phyloP scores from a whole-genome alignment of 2,113 vertebrate genomes.

The Psettodes erumei region DNA sequence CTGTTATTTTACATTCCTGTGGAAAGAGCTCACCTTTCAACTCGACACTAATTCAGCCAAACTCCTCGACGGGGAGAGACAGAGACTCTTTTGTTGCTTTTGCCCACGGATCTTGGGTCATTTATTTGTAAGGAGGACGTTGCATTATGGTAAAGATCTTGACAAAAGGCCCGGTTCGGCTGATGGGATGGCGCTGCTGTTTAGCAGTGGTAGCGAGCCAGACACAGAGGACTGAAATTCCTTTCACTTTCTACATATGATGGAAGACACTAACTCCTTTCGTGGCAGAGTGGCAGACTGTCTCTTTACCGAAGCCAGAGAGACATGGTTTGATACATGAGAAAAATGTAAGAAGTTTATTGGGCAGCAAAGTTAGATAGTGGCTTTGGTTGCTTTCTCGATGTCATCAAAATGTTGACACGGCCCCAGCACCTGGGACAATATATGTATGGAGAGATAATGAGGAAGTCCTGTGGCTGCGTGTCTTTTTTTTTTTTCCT shows the following conservation, averaged over 20 bases:
- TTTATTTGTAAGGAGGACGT: slow-evolving; percentile 43
- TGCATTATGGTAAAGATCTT: slow-evolving; percentile 32
- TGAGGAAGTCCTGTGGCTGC: slow-evolving; percentile 9
- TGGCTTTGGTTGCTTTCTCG: neutral
- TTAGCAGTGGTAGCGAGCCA: slow-evolving; percentile 7
- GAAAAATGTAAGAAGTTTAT: neutral
- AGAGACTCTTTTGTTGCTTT: slow-evolving; percentile 55
- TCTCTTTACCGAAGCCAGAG: neutral
- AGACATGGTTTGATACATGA: neutral
- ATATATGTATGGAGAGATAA: neutral
- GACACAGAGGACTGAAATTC: slow-evolving; percentile 40
- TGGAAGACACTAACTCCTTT: neutral
- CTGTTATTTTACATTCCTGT: slow-evolving; percentile 70
- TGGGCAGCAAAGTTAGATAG: neutral
- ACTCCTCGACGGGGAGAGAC: slow-evolving; percentile 36
- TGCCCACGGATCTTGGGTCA: slow-evolving; percentile 20
- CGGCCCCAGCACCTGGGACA: neutral
- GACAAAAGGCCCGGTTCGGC: slow-evolving; percentile 21
- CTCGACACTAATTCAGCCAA: slow-evolving; percentile 38
- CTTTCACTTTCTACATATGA: slow-evolving; percentile 23
- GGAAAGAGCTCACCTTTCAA: slow-evolving; percentile 64
- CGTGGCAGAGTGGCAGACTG: neutral
- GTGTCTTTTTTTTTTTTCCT: neutral
- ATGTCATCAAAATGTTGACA: neutral
- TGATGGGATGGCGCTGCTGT: slow-evolving; percentile 5